A percentile compares a stretch with the other conserved stretches of the same genome.
phyloP scores from a whole-genome alignment of 1,140 invertebrate species.

The Cherax quadricarinatus region DNA sequence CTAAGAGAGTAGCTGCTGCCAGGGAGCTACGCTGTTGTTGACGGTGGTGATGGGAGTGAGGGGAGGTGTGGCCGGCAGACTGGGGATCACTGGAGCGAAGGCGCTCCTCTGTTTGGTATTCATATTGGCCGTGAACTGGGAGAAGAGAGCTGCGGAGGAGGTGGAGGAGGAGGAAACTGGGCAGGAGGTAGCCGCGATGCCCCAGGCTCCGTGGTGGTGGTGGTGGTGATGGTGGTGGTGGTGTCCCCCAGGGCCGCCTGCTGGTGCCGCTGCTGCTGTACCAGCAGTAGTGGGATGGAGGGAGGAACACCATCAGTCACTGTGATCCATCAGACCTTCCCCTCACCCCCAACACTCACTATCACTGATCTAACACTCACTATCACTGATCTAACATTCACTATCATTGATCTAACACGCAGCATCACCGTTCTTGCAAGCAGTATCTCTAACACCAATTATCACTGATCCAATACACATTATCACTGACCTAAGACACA shows the following conservation, averaged over 20 bases:
- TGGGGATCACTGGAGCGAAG: constrained; percentile 58
- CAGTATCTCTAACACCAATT: no score
- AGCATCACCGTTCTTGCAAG: no score
- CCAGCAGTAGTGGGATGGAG: background rate
- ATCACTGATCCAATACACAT: no score
- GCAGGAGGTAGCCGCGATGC: background rate
- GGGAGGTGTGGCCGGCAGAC: constrained; percentile 59
- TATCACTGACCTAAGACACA: no score
- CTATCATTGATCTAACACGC: no score
- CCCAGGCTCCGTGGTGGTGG: constrained; percentile 50
- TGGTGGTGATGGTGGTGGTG: constrained; percentile 14
- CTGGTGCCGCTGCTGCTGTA: background rate
- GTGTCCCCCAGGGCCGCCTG: background rate
- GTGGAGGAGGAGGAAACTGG: constrained; percentile 6
- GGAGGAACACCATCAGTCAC: constrained; percentile 39
- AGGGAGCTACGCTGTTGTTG: constrained; percentile 7
- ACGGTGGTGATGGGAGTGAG: constrained; percentile 47
- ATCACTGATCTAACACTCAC: no score
- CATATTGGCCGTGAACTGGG: constrained; percentile 32
- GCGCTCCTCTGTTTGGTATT: constrained; percentile 54
- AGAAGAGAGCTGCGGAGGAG: constrained; percentile 43
- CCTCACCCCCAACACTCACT: background rate
- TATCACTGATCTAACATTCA: no score
- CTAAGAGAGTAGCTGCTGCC: constrained; percentile 64
- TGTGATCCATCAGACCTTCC: background rate